Conservation (phyloP, 2,113 vertebrate species). For the Aptenodytes forsteri region DNA sequence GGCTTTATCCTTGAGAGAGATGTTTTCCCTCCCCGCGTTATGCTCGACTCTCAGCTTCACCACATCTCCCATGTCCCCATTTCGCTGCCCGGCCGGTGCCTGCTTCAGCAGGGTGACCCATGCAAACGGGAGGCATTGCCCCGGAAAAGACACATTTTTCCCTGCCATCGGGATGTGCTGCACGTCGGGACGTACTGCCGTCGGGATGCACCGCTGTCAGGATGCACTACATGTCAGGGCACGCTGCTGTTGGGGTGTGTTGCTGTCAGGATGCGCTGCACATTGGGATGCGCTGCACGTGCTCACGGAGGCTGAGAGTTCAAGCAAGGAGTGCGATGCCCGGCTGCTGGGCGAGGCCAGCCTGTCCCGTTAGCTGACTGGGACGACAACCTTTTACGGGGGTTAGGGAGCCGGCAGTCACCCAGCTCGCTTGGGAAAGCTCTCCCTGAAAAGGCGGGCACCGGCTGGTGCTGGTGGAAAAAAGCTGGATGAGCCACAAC, state of each 20-base stretch:
- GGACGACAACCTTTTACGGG: rapidly evolving
- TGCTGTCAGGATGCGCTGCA: background rate
- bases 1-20: background rate
- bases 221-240: rapidly evolving
- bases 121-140: rapidly evolving
- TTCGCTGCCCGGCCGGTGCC: rapidly evolving
- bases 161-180: background rate
- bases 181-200: rapidly evolving
- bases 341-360: background rate
- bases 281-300: background rate
- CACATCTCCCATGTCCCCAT: background rate
- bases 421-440: background rate
- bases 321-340: rapidly evolving
- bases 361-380: background rate
- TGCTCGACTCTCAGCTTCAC: background rate
- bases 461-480: background rate
- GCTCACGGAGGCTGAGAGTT: background rate
- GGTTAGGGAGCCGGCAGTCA: background rate
- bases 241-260: too few species aligned
- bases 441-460: rapidly evolving
- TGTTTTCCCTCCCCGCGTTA: rapidly evolving
- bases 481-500: background rate
- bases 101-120: background rate
- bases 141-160: background rate
- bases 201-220: background rate